Conservation (phyloP, 2,888 invertebrate genomes). For the Lasioglossum leucozonium region DNA sequence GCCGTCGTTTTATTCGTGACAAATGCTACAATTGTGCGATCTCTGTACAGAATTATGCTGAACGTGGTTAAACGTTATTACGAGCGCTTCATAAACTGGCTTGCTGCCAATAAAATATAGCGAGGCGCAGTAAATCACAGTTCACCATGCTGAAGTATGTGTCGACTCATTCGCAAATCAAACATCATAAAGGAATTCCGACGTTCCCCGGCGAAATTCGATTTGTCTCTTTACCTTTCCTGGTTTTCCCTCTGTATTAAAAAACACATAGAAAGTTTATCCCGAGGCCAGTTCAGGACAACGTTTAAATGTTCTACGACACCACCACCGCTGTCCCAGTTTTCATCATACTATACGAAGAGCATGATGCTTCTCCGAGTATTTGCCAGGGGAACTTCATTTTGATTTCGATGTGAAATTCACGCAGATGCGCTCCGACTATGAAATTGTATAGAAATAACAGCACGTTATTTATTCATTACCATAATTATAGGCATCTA, state of each 20-base stretch:
- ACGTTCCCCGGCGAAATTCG: neutral
- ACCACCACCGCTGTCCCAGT: constrained; percentile 21
- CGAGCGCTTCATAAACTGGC: constrained; percentile 53
- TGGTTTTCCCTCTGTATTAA: neutral
- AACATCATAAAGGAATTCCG: constrained; percentile 25
- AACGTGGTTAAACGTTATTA: constrained; percentile 33
- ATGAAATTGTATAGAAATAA: neutral
- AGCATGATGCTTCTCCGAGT: constrained; percentile 36
- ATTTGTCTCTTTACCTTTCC: neutral
- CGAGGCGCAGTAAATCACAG: constrained; percentile 54
- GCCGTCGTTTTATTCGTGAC: neutral
- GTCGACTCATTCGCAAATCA: constrained; percentile 53
- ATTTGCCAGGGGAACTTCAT: constrained; percentile 33
- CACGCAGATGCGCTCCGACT: neutral
- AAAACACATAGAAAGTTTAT: constrained; percentile 20
- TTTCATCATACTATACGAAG: constrained; percentile 25
- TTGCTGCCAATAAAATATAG: constrained; percentile 56
- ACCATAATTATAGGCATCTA: neutral
- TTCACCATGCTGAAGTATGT: constrained; percentile 28
- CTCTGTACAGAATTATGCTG: constrained; percentile 8
- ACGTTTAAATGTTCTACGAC: constrained; percentile 23
- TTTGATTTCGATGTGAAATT: neutral
- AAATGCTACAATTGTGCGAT: constrained; percentile 6
- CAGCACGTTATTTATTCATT: neutral
- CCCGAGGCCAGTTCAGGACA: neutral